These are phyloP conservation scores for Cacoxenus indagator DNA, from an alignment of 2,888 invertebrate genomes.

Conservation along the genomic window DNA sequence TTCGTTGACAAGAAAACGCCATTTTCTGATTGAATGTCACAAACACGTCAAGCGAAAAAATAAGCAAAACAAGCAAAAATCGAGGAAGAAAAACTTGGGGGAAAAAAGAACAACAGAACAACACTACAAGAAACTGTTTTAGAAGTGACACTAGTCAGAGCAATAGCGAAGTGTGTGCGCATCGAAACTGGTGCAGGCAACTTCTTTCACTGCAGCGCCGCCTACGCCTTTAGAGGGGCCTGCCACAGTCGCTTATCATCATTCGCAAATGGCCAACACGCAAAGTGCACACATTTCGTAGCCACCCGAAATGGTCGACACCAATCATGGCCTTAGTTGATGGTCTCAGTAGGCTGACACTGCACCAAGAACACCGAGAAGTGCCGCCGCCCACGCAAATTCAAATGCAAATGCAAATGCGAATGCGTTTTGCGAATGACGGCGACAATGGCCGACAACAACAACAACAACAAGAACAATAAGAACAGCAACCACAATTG, in stretches of 20 bases:
- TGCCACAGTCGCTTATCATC: background rate
- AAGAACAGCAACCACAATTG: slow-evolving; percentile 3
- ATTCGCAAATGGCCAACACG: background rate
- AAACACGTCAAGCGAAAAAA: slow-evolving; percentile 39
- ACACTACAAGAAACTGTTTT: background rate
- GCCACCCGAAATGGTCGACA: background rate
- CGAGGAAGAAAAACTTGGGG: background rate
- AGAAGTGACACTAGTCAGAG: background rate
- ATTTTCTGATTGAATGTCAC: slow-evolving; percentile 68
- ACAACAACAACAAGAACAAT: slow-evolving; percentile 30
- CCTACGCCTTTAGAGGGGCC: background rate
- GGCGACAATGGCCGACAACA: slow-evolving; percentile 17
- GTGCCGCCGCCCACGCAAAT: background rate
- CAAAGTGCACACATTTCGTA: background rate
- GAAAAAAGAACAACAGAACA: background rate
- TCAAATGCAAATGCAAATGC: too few species aligned
- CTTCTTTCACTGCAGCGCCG: background rate
- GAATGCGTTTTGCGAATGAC: background rate
- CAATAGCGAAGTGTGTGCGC: background rate
- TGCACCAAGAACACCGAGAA: too few species aligned
- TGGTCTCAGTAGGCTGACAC: too few species aligned
- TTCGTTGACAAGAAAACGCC: slow-evolving; percentile 68
- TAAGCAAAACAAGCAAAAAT: background rate
- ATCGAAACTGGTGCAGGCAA: background rate
- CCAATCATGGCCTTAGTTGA: slow-evolving; percentile 20